Evolutionary conservation across 2,888 invertebrate genomes (phyloP), one percentile per base, ranked within the genome.

Genomic region (Lithosia quadra): DNA sequence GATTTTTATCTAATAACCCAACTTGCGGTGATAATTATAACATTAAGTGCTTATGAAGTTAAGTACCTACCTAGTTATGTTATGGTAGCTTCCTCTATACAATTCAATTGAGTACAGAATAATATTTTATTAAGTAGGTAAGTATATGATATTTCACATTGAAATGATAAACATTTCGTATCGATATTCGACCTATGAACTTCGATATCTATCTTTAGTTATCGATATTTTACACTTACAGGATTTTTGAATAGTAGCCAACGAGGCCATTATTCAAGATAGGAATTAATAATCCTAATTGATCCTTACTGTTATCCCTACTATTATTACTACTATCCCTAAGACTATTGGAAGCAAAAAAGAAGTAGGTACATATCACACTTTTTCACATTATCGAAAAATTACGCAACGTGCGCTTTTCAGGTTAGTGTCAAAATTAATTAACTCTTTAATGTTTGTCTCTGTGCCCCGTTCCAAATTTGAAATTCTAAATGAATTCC

Each of bases 161-260:
- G 18, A 58, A 28, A 18, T 28, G 58, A 58, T 58, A 58, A 58
- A 58, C 58, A 58, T 58, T 33, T 49, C 7, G 33, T 63, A 34
- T 63, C 55, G 22, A 63, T 63, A 22, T 55, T 55, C 49, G 63
- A 63, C 55, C 63, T 34, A 15, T 63, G 63, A 63, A 55, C 63
- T 55, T 34, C 15, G 55, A 22, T 55, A 63, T 63, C 63, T 55
- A 63, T 63, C 63, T 21, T 15, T 33, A 53, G 9, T 53, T 33
- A 33, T 63, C 24, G 55, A 53, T 63, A 55, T 63, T 22, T 63
- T 15, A 63, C 49, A 55, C n/a, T 34, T 34, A 55, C 22, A 11
- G 33, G 1, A 13, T 63, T 53, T 63, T 11, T 13, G 28, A 63
- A 53, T 15, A 11, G n/a, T 33, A n/a, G 5, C 55, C 24, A 15